Evolutionary conservation across 2,888 invertebrate genomes (phyloP), one percentile per base, ranked within the genome.

Genomic region (Troides oblongomaculatus): DNA sequence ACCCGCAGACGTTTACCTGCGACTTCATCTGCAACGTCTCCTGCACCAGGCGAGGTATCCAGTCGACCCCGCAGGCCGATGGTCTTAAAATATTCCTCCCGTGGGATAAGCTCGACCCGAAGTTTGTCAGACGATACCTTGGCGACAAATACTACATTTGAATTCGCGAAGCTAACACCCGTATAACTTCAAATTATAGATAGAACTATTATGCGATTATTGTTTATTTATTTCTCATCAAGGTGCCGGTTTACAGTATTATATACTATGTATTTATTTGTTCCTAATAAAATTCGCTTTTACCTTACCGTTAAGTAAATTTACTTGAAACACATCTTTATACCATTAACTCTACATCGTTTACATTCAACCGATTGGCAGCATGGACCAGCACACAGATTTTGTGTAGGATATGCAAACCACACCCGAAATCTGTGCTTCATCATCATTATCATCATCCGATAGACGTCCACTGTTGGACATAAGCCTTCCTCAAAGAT

Each of bases 21-120:
- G 92, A 92, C 71, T 90, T 87, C 64, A 80, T 79, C 1, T 84
- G 82, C 73, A 89, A 90, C 56, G 84, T 80, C 1, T 79, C 79
- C 1, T 91, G 90, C 60, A 76, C 77, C 0, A 78, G 82, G 36
- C 71, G 74, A 0, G 70, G 62, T 0, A 68, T 84, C 0, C 82
- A 87, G 25, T 62, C 81, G 0, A 84, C 84, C 0, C 71, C 74
- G 0, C 63, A 71, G 1, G 10, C 57, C 2, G 80, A 82, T 1
- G 88, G 88, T 0, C 43, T 89, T 0, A 84, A 79, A 30, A 14
- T 88, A 0, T 87, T 85, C 76, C 57, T 88, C 0, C 88, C 89
- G 0, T 85, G 85, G 85, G 73, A 80, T 56, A 81, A 81, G 63
- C 72, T 85, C 1, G 79, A 84, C 2, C 69, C 68, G 59, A 64